phyloP scores from a whole-genome alignment of 2,797 vertebrate genomes.

The Propithecus perrieri region DNA sequence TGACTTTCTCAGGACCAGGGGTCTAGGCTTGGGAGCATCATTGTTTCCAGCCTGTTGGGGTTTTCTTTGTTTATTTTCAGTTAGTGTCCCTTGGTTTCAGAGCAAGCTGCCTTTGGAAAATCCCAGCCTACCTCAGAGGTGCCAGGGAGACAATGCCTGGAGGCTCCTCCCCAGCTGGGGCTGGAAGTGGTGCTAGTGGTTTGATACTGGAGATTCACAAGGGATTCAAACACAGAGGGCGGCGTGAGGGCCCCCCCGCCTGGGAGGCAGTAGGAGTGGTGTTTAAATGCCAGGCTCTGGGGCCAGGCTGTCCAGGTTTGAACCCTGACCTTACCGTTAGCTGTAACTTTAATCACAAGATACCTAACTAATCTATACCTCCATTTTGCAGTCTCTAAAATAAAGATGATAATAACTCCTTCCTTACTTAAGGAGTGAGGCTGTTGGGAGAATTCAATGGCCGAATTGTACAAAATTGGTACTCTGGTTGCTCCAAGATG shows the following conservation, averaged over 20 bases:
- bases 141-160: background rate
- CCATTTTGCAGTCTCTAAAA: background rate
- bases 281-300: background rate
- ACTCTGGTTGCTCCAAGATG: background rate
- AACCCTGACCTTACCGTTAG: background rate
- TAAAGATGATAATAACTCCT: background rate
- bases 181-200: background rate
- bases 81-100: background rate
- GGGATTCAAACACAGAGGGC: background rate
- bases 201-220: background rate
- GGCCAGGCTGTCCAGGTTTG: background rate
- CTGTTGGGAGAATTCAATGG: background rate
- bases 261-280: background rate
- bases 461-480: background rate
- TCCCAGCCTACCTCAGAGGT: background rate
- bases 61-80: background rate
- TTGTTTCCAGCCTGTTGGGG: background rate
- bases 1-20: background rate
- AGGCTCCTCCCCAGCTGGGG: background rate
- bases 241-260: rapidly evolving
- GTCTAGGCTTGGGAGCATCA: background rate
- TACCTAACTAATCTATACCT: background rate
- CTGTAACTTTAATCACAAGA: background rate
- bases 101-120: background rate
- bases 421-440: background rate